A percentile compares a stretch with the other conserved stretches of the same genome.
These are phyloP conservation scores for Sabatieria punctata DNA, from an alignment of 2,888 invertebrate genomes.

Conservation along the genomic window DNA sequence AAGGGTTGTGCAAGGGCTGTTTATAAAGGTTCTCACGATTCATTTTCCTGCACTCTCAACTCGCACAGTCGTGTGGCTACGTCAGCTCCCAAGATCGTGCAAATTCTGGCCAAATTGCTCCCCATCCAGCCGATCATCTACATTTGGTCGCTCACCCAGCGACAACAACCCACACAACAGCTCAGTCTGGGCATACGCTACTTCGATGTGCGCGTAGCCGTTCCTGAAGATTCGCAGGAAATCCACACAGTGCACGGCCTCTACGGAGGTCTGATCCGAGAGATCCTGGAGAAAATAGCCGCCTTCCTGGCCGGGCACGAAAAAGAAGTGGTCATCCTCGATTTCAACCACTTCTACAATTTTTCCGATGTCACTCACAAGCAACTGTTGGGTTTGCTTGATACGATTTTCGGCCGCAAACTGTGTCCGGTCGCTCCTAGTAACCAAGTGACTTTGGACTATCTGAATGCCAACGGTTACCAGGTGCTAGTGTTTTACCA, in stretches of 20 bases:
- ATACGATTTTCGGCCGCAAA: constrained; percentile 43
- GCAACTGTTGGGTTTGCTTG: constrained; percentile 45
- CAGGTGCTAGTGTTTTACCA: not conserved
- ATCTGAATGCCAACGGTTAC: constrained; percentile 43
- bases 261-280: constrained; percentile 51
- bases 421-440: constrained; percentile 45
- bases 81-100: no score
- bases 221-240: constrained; percentile 46
- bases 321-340: constrained; percentile 57
- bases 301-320: constrained; percentile 52
- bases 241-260: constrained; percentile 69
- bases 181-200: constrained; percentile 35
- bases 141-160: not conserved
- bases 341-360: constrained; percentile 66
- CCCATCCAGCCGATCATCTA: no score
- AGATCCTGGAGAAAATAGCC: constrained; percentile 47
- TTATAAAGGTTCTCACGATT: no score
- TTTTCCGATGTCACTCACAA: no score
- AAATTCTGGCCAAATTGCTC: no score
- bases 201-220: constrained; percentile 59
- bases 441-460: constrained; percentile 44
- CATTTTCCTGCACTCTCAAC: no score
- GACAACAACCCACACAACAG: not conserved
- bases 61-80: no score
- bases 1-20: no score